A percentile compares a stretch with the other conserved stretches of the same genome.
These are phyloP conservation scores for Mus spretus DNA, from an alignment of 2,797 vertebrate species.

Conservation along the genomic window DNA sequence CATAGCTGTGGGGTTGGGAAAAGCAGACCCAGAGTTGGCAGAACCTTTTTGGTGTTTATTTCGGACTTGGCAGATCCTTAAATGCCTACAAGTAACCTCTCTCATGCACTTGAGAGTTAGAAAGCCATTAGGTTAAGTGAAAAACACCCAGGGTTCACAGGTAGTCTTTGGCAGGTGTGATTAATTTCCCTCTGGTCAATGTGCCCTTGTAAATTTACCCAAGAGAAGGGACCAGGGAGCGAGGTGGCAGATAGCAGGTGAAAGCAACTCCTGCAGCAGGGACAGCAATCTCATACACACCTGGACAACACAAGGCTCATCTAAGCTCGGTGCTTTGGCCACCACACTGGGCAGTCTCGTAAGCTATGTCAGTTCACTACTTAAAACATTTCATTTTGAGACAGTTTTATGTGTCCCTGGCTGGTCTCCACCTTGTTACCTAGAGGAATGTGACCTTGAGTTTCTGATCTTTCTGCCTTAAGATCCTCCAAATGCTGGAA, in stretches of 20 bases:
- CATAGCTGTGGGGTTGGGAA: conserved; percentile 20
- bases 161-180: conserved; percentile 27
- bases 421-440: background rate
- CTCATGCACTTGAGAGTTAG: conserved; percentile 30
- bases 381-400: background rate
- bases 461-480: background rate
- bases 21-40: background rate
- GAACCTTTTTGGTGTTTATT: conserved; percentile 41
- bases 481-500: background rate
- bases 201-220: conserved; percentile 40
- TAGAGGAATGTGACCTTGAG: background rate
- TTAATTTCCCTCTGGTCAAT: conserved; percentile 31
- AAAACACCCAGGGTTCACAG: background rate
- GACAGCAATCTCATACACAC: background rate
- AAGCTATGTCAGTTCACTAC: background rate
- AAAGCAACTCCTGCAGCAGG: conserved; percentile 1
- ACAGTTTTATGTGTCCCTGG: background rate
- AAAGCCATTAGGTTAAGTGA: conserved; percentile 47
- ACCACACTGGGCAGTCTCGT: background rate
- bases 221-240: conserved; percentile 19
- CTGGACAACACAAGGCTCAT: background rate
- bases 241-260: background rate
- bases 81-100: conserved; percentile 25
- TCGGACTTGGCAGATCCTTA: conserved; percentile 41
- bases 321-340: background rate